Evolutionary conservation across 2,113 vertebrate species (phyloP), one percentile per base, ranked within the genome.

Genomic region (Zosterops pallidus): DNA sequence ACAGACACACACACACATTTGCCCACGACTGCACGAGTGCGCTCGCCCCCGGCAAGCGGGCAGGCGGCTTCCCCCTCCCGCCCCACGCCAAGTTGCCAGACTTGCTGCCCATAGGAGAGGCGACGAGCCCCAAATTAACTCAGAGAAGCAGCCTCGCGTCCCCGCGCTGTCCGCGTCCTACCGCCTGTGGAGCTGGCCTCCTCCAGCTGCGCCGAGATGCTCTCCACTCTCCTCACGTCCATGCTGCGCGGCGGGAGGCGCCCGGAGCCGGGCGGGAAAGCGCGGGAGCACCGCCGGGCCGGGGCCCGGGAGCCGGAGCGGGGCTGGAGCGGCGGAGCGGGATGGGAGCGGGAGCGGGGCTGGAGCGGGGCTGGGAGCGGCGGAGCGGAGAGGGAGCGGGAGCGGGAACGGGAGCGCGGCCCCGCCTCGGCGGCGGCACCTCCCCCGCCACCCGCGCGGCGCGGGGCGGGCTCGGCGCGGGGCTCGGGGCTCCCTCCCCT

Each of bases 131-230:
- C 91, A 4, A 3, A 69, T 52, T 24, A 88, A 95, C 47, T 90
- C 33, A 1, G 49, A 15, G 53, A 33, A 9, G 42, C 55, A 70
- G 5, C 52, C 64, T 59, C 70, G 63, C 70, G 14, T 80, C 47
- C n/a, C 21, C 63, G 4, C 42, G 56, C 37, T 6, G 46, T 72
- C 33, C 62, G 31, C 56, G 92, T 98, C 98, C 99, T 99, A 99
- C 99, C 99, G 96, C 98, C 98, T 94, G 98, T 97, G 64, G 99
- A 98, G 89, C 97, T 96, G 75, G 97, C 97, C 67, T 98, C 98
- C 82, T 99, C 98, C 98, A 99, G 98, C 78, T 98, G 98, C 31
- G 97, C 98, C 14, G 98, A 99, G 88, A 98, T 96, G 97, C 98
- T 99, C 71, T 98, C 98, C 97, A 98, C 98, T 90, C 98, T 96